Evolutionary conservation across 1,140 invertebrate species (phyloP), one percentile per base, ranked within the genome.

Genomic region (Hirudo medicinalis): DNA sequence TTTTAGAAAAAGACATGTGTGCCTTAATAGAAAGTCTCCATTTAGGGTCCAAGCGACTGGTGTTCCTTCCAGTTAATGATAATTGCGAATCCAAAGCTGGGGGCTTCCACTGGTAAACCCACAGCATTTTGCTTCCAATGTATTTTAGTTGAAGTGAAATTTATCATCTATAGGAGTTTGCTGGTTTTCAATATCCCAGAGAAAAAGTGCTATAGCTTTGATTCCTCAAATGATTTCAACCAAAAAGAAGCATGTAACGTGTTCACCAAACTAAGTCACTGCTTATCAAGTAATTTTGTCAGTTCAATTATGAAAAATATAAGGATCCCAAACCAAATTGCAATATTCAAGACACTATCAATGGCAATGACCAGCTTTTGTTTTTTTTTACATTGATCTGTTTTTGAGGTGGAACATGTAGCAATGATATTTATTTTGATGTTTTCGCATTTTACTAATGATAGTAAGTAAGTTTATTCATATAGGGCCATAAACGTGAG

Each of bases 191-290:
- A 63, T 22, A 63, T 63, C 11, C 22, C 22, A 22, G 11, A n/a
- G 29, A 25, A 22, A 63, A 63, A 63, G 57, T 63, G 57, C 57
- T 63, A 63, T 32, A 63, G 57, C 29, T 63, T 63, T 63, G 57
- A 63, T 63, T 63, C 57, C 13, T 63, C 57, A 25, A 13, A 32
- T 63, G 57, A 63, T 32, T 25, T 63, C 57, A 63, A 63, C 20
- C 9, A 25, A 63, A 32, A 1, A 63, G 22, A 22, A 63, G 22
- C 57, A 15, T 15, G 17, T 49, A 11, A 49, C 11, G 43, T 49
- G 13, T 49, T 49, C 15, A 17, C 15, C 43, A 49, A 49, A 49
- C 43, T 49, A 49, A 49, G 13, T 17, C 43, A 49, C 11, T 49
- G 43, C 43, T 17, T 49, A 17, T 49, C 43, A 13, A 49, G 43